Conservation (phyloP, 1,140 invertebrate species). For the Bombus consobrinus region DNA sequence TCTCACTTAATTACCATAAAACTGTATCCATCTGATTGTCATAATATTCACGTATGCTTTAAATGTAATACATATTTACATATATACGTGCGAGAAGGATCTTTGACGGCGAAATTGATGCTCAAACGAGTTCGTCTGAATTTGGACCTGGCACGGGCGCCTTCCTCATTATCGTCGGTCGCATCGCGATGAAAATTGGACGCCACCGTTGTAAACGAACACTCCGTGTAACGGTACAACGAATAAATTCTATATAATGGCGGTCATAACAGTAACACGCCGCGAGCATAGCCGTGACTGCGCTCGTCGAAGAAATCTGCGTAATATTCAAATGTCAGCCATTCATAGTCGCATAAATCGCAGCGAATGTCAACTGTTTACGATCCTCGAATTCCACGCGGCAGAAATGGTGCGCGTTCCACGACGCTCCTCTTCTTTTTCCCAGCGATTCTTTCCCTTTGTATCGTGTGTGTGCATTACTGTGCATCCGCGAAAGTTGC, state of each 20-base stretch:
- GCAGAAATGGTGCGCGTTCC: background rate
- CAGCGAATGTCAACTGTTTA: constrained; percentile 25
- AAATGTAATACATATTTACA: no score
- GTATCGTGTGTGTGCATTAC: no score
- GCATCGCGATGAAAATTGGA: constrained; percentile 27
- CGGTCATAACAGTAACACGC: constrained; percentile 27
- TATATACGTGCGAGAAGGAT: no score
- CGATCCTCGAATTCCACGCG: constrained; percentile 27
- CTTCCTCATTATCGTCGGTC: background rate
- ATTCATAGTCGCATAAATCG: constrained; percentile 40
- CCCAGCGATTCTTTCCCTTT: background rate
- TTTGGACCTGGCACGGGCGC: background rate
- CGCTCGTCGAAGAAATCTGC: constrained; percentile 25
- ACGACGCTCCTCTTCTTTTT: background rate
- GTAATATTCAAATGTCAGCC: constrained; percentile 41
- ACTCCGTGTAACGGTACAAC: constrained; percentile 6
- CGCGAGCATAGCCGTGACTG: constrained; percentile 16
- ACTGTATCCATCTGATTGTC: background rate
- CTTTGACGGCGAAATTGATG: background rate
- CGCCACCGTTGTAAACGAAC: background rate
- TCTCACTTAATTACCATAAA: constrained; percentile 9
- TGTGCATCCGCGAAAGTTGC: constrained; percentile 9
- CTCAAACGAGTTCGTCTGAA: background rate
- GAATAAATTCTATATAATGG: constrained; percentile 29
- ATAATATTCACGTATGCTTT: background rate